Percentiles rank a stretch among this genome's conserved stretches.
These are phyloP conservation scores for Thinocorus orbignyianus DNA, from an alignment of 2,113 vertebrate species.

Conservation along the genomic window DNA sequence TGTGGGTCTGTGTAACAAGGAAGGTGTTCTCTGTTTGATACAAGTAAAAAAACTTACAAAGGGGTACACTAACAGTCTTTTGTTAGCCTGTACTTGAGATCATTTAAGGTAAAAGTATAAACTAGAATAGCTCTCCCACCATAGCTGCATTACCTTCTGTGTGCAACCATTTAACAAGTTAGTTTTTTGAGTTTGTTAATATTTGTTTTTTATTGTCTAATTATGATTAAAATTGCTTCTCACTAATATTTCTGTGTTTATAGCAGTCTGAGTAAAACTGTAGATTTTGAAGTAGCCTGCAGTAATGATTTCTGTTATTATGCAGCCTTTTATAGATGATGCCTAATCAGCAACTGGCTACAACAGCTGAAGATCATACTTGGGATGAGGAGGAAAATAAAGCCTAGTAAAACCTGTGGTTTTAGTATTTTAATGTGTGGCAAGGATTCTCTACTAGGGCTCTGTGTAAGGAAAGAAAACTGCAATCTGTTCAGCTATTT, in stretches of 20 bases:
- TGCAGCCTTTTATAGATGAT: neutral
- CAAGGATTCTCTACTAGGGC: neutral
- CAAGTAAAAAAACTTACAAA: neutral
- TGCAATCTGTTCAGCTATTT: neutral
- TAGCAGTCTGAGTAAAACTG: neutral
- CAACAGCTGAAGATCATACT: neutral
- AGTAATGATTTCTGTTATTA: neutral
- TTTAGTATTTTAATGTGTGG: neutral
- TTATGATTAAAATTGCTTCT: neutral
- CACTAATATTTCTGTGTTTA: neutral
- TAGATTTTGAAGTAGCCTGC: neutral
- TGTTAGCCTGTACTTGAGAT: neutral
- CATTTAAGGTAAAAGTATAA: neutral
- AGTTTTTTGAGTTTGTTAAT: neutral
- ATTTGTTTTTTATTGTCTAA: neutral
- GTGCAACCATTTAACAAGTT: neutral
- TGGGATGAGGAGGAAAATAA: neutral
- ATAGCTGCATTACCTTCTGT: rapidly evolving
- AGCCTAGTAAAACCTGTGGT: neutral
- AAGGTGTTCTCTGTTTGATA: neutral
- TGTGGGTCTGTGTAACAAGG: neutral
- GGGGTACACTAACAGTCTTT: neutral
- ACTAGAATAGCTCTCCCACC: neutral
- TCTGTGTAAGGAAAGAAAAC: neutral
- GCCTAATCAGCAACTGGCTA: neutral